These are phyloP conservation scores for Metridium senile DNA, from an alignment of 92 coral and sea anemone species.

Conservation along the genomic window DNA sequence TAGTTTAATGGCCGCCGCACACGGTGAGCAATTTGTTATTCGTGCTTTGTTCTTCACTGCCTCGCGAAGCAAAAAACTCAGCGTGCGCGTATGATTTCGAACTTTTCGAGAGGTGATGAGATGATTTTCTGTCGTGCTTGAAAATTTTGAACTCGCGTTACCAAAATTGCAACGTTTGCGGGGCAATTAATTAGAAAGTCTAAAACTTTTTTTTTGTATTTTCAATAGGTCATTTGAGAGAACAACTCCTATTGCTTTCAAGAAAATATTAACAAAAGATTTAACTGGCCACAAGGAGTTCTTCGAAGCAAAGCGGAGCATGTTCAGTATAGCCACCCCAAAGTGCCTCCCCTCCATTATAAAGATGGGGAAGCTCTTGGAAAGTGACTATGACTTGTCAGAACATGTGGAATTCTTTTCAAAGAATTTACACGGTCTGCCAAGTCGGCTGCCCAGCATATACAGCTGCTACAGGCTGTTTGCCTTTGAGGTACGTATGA, in stretches of 20 bases:
- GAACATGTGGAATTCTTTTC: not conserved
- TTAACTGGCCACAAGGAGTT: too few species aligned
- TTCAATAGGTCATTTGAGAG: constrained; percentile 16
- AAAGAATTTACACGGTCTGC: not conserved
- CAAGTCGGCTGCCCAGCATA: constrained; percentile 23
- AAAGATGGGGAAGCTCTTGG: not conserved
- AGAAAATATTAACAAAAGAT: not conserved
- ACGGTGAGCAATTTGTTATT: too few species aligned
- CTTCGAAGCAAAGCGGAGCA: not conserved
- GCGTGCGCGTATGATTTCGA: too few species aligned
- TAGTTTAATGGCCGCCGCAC: too few species aligned
- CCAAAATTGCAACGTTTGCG: too few species aligned
- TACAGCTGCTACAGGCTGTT: constrained; percentile 17
- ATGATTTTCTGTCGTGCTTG: too few species aligned
- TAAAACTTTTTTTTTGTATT: too few species aligned
- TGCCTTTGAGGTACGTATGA: constrained; percentile 25
- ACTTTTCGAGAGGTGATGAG: too few species aligned
- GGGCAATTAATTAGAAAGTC: not conserved
- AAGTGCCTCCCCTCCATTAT: not conserved
- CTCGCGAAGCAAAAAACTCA: too few species aligned
- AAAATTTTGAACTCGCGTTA: too few species aligned
- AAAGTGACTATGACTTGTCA: not conserved
- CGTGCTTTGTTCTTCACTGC: not conserved
- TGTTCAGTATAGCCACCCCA: not conserved
- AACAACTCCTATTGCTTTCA: constrained; percentile 25